Evolutionary conservation across 2,888 invertebrate genomes (phyloP), one percentile per base, ranked within the genome.

Genomic region (Corbicula japonica): DNA sequence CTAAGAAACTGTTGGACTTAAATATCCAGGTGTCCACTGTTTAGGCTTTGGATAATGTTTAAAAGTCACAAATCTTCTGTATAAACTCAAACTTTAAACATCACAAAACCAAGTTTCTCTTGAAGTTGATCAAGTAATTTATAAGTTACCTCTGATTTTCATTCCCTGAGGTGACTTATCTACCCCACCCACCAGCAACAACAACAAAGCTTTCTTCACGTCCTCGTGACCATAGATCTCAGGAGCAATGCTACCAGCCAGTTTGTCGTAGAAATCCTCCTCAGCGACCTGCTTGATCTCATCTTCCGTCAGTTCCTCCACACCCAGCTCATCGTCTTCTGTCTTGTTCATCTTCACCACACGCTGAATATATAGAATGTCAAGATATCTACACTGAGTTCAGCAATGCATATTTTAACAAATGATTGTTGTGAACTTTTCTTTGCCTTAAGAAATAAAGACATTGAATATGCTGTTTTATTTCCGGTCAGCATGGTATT

Each of bases 151-250:
- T 93, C 99, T 96, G 91, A 99, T 99, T 95, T 98, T 99, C 97
- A 99, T 98, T 79, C 99, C 99, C 86, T 97, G 97, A 0, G 98
- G 98, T 60, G 96, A 91, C 95, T 94, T 96, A 95, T 93, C 98
- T 2, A 95, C 95, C 34, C 95, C 95, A 15, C 95, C 95, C 23
- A 99, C 99, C 0, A 99, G 95, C 63, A 99, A 94, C 83, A 99
- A 93, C 48, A 99, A 94, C 62, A 99, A 94, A 0, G 99, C 99
- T 93, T 99, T 99, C 94, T 99, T 99, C 0, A 99, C 97, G 94
- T 99, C 99, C 89, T 98, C 96, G 91, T 99, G 98, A 0, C 99
- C 99, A 92, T 98, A 99, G 91, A 99, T 99, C 95, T 99, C 99
- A 0, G 99, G 99, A 1, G 99, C 99, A 86, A 99, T 96, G 78